Evolutionary conservation across 2,888 invertebrate species (phyloP), one percentile per base, ranked within the genome.

Genomic region (Cephus rjabovi): DNA sequence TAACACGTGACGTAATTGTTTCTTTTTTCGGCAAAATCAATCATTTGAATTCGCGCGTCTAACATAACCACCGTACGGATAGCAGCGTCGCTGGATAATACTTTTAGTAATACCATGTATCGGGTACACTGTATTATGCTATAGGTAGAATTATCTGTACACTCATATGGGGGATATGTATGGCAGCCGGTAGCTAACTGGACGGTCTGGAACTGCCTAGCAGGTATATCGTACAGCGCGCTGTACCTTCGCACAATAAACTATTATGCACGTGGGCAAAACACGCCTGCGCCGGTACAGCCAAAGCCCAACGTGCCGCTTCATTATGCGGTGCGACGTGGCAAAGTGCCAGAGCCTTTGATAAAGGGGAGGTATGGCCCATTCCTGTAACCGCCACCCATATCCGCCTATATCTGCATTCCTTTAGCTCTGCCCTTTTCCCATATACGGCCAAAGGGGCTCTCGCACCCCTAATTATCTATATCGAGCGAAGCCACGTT

Each of bases 251-350:
- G 84, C 79, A 83, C 85, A 84, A 84, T 86, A 84, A 85, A 85
- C 84, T 80, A 86, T 89, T 88, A 87, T 86, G 84, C 85, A 81
- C 86, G 84, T 30, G 86, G 84, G 89, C 87, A 88, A 88, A 89
- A 89, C 88, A 89, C 85, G 85, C 83, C 84, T 77, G 82, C 82
- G 85, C 86, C 83, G 81, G 79, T 79, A 86, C 86, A 88, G 87
- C 86, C 86, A 85, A 88, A 89, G 87, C 86, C 87, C 85, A 87
- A 85, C 88, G 87, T 86, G 88, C 88, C 87, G 89, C 90, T 90
- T 90, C 88, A 90, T 90, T 90, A 89, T 90, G 87, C 90, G 89
- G 86, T 86, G 86, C 87, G 85, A 86, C 86, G 86, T 89, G 90
- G 90, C 87, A 86, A 87, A 87, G 87, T 90, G 90, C 90, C 90